Conservation (phyloP, 1,140 invertebrate genomes). For the Papilio polytes region DNA sequence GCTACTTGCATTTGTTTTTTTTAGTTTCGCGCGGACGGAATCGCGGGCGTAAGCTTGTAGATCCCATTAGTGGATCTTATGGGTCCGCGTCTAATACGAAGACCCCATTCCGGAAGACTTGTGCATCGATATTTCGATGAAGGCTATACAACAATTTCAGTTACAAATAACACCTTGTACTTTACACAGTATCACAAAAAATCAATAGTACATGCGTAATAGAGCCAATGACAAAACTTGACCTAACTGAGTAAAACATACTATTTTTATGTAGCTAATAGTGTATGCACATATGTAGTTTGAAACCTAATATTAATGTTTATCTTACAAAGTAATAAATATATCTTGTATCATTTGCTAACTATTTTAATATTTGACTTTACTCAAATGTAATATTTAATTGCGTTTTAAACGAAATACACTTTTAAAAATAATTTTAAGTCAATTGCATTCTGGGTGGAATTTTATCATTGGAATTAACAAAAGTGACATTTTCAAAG, state of each 20-base stretch:
- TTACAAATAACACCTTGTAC: too few relatives aligned
- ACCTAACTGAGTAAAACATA: conserved; percentile 5
- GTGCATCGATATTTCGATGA: too few relatives aligned
- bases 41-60: too few relatives aligned
- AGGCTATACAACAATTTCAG: too few relatives aligned
- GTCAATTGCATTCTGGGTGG: not conserved
- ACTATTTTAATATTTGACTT: not conserved
- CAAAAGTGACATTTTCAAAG: too few relatives aligned
- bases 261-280: not conserved
- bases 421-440: not conserved
- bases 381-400: not conserved
- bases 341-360: conserved; percentile 13
- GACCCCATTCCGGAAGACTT: too few relatives aligned
- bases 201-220: not conserved
- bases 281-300: not conserved
- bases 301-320: conserved; percentile 27
- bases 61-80: too few relatives aligned
- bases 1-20: too few relatives aligned
- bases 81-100: too few relatives aligned
- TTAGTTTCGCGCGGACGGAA: too few relatives aligned
- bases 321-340: conserved; percentile 5
- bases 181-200: conserved; percentile 1
- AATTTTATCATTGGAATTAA: not conserved
- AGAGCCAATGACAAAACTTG: not conserved
- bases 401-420: not conserved